Conservation (phyloP, 2,797 vertebrate species). For the Sarcophilus harrisii region DNA sequence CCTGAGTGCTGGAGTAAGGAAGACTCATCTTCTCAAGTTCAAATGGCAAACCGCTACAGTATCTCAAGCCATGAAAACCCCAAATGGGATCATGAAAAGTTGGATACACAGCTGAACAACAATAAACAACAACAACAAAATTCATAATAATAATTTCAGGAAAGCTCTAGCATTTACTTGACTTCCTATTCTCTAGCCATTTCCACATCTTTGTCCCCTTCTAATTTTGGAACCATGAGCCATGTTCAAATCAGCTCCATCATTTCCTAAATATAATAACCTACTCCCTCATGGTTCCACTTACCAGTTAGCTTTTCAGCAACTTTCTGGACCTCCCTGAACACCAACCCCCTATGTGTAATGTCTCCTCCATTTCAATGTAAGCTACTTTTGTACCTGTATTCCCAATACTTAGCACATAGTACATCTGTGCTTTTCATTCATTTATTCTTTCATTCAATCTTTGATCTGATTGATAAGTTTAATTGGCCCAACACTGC, state of each 20-base stretch:
- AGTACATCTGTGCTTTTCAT: background rate
- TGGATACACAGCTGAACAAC: background rate
- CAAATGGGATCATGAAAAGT: background rate
- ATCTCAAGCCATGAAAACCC: background rate
- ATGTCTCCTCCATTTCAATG: background rate
- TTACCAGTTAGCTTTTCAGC: background rate
- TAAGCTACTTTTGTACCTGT: background rate
- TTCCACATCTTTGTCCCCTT: background rate
- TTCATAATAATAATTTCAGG: background rate
- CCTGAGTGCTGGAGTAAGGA: background rate
- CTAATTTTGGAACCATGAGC: background rate
- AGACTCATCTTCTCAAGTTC: background rate
- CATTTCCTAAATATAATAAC: background rate
- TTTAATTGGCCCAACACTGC: background rate
- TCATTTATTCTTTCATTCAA: background rate
- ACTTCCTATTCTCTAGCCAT: background rate
- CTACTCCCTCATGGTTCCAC: background rate
- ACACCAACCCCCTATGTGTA: background rate
- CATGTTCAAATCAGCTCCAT: background rate
- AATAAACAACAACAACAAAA: background rate
- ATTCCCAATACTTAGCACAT: background rate
- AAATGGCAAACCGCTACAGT: background rate
- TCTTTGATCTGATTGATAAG: background rate
- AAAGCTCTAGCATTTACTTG: background rate
- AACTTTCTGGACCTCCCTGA: background rate